Base-by-base conservation (phyloP, 2,797 vertebrate species). In the Argyrosomus regius region DNA sequence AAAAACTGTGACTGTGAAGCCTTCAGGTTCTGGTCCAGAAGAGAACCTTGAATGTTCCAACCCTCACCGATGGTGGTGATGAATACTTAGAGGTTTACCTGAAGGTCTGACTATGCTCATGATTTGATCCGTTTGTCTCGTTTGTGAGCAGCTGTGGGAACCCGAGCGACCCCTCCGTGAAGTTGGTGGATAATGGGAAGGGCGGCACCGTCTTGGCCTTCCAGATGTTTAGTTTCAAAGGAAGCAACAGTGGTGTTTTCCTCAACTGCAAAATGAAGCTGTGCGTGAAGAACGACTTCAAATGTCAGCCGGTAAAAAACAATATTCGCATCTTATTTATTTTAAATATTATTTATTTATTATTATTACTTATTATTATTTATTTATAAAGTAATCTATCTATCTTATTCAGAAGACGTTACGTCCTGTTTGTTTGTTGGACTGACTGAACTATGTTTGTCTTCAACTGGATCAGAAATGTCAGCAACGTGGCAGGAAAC, bases 221-320 rank as follows among this genome's bases (percentile, higher is more conserved):
- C 72, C 10, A 58, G 61, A 58, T 75, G 28, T 75, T 75, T 10
- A 6, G 49, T 52, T 75, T 75, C 24, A 31, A 46, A 6, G 53
- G 53, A 2, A 24, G 5, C 24, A 48, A 46, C 28, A 6, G 9
- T 6, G 28, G 45, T 8, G 9, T 75, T 0, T 9, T 6, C 52
- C 43, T 75, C 1, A 17, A 46, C 20, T 65, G 20, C 61, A 57
- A 24, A 13, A 18, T 65, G 43, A 35, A 57, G 62, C 72, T 75
- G 10, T 75, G 72, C 41, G 20, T 75, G 24, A 74, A 57, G 41
- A 69, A 43, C 11, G 6, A 57, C 17, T 6, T 1, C 1, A 5
- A 11, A 6, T 69, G 66, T 20, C 3, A 20, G 53, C 53, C 52
- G 66, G 66, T 63, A 43, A 12, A 35, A 35, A 35, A 7, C 31